Evolutionary conservation across 2,113 vertebrate genomes (phyloP).

Genomic region (Caranx ignobilis): DNA sequence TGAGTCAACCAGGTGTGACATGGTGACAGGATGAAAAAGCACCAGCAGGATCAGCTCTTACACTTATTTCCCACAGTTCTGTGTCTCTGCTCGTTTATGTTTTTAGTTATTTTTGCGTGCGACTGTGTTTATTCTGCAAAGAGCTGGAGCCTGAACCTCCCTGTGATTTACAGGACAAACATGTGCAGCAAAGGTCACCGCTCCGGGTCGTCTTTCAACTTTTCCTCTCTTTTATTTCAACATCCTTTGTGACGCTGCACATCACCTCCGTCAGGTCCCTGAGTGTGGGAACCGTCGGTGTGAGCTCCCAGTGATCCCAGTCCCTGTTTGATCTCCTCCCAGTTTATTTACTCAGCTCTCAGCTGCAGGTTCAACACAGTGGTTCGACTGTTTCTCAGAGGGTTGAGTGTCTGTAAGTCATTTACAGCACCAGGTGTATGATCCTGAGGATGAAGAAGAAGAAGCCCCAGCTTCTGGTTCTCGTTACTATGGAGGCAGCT

Average conservation of each 20-base stretch:
- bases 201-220: no score
- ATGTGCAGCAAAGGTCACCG: neutral
- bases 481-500: no score
- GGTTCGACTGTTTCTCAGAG: neutral
- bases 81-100: no score
- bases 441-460: neutral
- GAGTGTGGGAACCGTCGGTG: slow-evolving; percentile 19
- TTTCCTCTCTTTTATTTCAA: neutral
- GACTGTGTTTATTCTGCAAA: no score
- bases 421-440: neutral
- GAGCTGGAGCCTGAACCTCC: no score
- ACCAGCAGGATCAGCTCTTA: no score
- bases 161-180: neutral
- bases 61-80: no score
- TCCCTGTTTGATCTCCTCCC: slow-evolving; percentile 1
- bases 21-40: neutral
- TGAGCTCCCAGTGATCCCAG: neutral
- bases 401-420: neutral
- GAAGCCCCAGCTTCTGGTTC: neutral
- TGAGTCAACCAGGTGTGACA: no score
- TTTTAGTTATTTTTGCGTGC: no score
- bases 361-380: slow-evolving; percentile 26
- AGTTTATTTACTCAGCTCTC: slow-evolving; percentile 39
- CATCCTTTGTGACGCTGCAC: neutral
- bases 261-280: neutral